These are phyloP conservation scores for Lottia gigantea DNA, from an alignment of 2,888 invertebrate species.

Conservation along the genomic window DNA sequence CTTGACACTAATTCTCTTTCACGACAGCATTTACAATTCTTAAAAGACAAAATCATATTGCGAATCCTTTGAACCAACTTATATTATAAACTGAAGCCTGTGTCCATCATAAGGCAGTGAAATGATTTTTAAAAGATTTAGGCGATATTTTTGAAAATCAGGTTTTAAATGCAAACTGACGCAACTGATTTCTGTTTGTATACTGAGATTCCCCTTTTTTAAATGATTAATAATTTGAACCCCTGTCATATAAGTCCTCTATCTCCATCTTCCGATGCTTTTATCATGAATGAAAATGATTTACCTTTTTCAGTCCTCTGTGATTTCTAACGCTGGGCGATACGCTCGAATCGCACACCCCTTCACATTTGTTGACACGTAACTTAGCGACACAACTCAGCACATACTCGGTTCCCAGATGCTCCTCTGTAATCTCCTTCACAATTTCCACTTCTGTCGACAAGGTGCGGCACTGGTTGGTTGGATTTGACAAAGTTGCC, in stretches of 20 bases:
- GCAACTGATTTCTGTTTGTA: no score
- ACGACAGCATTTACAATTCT: conserved; percentile 42
- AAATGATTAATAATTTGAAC: no score
- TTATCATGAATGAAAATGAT: no score
- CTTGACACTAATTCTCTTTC: conserved; percentile 27
- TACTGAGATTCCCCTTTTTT: no score
- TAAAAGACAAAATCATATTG: conserved; percentile 10
- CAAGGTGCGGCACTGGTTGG: conserved; percentile 31
- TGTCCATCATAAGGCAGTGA: no score
- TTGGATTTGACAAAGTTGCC: not conserved
- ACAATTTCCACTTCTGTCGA: conserved; percentile 32
- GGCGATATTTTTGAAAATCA: no score
- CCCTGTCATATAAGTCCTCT: no score
- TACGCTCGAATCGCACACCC: conserved; percentile 90
- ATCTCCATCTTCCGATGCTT: no score
- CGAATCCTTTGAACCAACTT: no score
- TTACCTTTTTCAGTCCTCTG: conserved; percentile 47
- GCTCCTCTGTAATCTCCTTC: conserved; percentile 31
- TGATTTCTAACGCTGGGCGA: conserved; percentile 44
- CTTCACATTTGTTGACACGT: conserved; percentile 92
- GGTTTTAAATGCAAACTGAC: no score
- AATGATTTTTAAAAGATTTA: no score
- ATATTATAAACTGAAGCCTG: no score
- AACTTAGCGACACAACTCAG: conserved; percentile 84
- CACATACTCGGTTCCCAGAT: conserved; percentile 25